A percentile compares a stretch with the other conserved stretches of the same genome.
Conservation (phyloP, 2,888 invertebrate genomes). For the Ephialtes manifestator region DNA sequence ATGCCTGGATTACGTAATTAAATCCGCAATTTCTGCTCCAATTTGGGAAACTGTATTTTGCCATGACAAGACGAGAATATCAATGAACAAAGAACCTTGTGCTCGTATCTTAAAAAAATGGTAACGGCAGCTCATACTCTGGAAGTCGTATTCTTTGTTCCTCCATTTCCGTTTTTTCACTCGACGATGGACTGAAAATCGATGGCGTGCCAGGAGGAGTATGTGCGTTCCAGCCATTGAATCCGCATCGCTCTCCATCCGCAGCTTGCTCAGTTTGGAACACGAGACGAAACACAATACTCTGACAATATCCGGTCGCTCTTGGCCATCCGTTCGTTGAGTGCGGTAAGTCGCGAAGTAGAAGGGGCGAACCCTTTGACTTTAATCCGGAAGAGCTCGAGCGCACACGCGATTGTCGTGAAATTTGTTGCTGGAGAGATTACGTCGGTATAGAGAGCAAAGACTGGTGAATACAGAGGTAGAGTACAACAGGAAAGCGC, state of each 20-base stretch:
- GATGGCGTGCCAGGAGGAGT: conserved; percentile 24
- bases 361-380: conserved; percentile 58
- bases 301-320: conserved; percentile 52
- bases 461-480: not conserved
- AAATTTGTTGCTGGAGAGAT: conserved; percentile 62
- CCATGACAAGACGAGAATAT: not conserved
- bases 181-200: conserved; percentile 44
- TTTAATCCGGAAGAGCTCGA: conserved; percentile 65
- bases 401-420: conserved; percentile 66
- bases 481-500: conserved; percentile 38
- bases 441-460: conserved; percentile 27
- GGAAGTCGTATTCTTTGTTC: not conserved
- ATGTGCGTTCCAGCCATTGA: not conserved
- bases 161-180: conserved; percentile 31
- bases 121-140: not conserved
- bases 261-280: conserved; percentile 7
- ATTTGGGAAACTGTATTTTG: not conserved
- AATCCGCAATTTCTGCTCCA: not conserved
- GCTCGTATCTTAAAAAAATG: not conserved
- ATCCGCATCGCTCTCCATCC: conserved; percentile 15
- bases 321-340: conserved; percentile 36
- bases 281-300: conserved; percentile 31
- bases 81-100: not conserved
- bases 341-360: conserved; percentile 29
- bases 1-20: not conserved